Evolutionary conservation across 2,113 vertebrate genomes (phyloP).

Genomic region (Dipodomys stephensi): DNA sequence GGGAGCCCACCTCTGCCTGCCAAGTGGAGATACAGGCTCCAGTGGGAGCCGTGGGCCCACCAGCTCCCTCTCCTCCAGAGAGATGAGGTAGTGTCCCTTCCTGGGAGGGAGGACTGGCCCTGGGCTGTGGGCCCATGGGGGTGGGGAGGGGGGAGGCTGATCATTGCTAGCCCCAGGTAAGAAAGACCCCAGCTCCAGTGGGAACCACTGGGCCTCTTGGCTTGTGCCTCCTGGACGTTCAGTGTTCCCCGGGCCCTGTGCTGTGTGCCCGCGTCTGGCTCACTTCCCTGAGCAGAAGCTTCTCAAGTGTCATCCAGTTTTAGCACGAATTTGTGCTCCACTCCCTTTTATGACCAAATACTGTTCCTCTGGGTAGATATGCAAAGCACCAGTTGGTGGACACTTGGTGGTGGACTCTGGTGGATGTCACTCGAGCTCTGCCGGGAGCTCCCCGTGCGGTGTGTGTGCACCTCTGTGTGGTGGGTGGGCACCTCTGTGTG

Average conservation of each 20-base stretch:
- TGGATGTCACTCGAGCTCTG: too few species aligned
- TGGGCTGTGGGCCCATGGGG: too few species aligned
- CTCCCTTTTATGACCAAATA: background rate
- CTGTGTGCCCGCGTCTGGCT: background rate
- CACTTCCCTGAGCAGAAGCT: rapidly evolving
- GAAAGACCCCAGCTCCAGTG: too few species aligned
- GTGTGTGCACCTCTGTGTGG: background rate
- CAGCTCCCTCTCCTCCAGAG: background rate
- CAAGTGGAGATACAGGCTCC: rapidly evolving
- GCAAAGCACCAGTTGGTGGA: too few species aligned
- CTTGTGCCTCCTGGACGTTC: background rate
- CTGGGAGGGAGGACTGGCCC: too few species aligned
- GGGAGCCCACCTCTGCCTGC: background rate
- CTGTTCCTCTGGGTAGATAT: background rate
- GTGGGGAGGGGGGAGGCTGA: too few species aligned
- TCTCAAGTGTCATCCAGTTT: background rate
- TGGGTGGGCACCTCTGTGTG: too few species aligned
- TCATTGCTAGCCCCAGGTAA: too few species aligned
- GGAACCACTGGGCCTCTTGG: background rate
- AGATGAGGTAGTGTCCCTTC: too few species aligned
- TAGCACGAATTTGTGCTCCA: rapidly evolving
- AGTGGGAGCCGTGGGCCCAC: too few species aligned
- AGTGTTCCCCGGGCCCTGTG: rapidly evolving
- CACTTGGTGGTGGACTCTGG: too few species aligned
- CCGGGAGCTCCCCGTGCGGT: too few species aligned